phyloP scores from a whole-genome alignment of 2,113 vertebrate species.

The Mus pahari region DNA sequence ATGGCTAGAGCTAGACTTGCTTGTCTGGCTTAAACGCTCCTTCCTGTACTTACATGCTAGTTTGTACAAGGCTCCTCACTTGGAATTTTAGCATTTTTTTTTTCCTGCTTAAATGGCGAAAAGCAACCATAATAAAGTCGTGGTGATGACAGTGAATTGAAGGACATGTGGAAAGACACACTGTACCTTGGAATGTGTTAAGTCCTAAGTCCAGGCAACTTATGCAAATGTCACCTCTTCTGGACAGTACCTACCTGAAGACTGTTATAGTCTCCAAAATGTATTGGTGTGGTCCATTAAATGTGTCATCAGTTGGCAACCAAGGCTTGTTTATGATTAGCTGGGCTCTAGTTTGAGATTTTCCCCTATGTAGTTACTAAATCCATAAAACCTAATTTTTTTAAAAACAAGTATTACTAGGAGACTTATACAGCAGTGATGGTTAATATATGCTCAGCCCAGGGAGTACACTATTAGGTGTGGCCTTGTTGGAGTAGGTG shows the following conservation, averaged over 20 bases:
- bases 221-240: constrained; percentile 47
- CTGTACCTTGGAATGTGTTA: neutral
- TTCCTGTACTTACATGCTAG: neutral
- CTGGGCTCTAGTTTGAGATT: neutral
- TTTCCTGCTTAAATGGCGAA: neutral
- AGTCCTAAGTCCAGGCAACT: neutral
- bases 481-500: no score
- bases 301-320: constrained; percentile 1
- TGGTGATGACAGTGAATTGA: neutral
- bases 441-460: no score
- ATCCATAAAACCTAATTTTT: neutral
- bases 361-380: neutral
- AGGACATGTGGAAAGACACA: constrained; percentile 5
- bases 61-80: neutral
- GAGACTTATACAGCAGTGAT: neutral
- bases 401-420: neutral
- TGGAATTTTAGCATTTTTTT: constrained; percentile 30
- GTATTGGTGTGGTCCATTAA: neutral
- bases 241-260: neutral
- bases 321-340: constrained; percentile 59
- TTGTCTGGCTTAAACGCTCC: neutral
- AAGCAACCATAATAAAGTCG: neutral
- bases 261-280: neutral
- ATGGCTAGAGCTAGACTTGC: neutral
- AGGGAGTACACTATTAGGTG: no score